Percentiles rank a stretch among this genome's conserved stretches.
Conservation (phyloP, 2,797 vertebrate genomes). For the Tolypeutes matacus region DNA sequence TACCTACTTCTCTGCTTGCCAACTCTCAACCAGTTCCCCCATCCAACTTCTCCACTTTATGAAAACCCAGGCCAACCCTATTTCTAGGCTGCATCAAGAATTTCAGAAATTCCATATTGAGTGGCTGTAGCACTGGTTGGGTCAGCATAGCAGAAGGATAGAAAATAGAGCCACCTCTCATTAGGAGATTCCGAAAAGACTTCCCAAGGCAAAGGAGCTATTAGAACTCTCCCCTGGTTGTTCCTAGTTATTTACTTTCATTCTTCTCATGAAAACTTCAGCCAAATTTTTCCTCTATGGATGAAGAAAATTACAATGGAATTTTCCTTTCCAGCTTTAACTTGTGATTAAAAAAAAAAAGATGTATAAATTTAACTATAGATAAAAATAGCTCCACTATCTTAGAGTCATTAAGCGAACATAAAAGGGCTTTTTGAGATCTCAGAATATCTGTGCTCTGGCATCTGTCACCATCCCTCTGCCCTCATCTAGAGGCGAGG, state of each 20-base stretch:
- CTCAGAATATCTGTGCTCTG: slow-evolving; percentile 73
- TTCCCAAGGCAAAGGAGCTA: neutral
- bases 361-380: neutral
- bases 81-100: slow-evolving; percentile 65
- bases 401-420: slow-evolving; percentile 83
- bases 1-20: neutral
- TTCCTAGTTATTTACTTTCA: neutral
- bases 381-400: slow-evolving; percentile 82
- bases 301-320: slow-evolving; percentile 60
- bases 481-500: slow-evolving; percentile 28
- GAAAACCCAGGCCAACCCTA: slow-evolving; percentile 59
- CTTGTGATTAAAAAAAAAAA: slow-evolving; percentile 42
- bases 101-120: neutral
- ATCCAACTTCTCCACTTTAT: neutral
- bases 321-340: slow-evolving; percentile 83
- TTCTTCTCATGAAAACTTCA: neutral
- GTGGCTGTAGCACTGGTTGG: neutral
- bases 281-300: neutral
- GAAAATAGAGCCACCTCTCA: neutral
- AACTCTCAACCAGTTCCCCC: neutral
- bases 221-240: fast-evolving
- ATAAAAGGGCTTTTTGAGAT: slow-evolving; percentile 83
- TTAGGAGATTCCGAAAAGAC: neutral
- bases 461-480: slow-evolving; percentile 76
- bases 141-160: neutral